Conservation (phyloP, 2,888 invertebrate species). For the Coenonympha arcania region DNA sequence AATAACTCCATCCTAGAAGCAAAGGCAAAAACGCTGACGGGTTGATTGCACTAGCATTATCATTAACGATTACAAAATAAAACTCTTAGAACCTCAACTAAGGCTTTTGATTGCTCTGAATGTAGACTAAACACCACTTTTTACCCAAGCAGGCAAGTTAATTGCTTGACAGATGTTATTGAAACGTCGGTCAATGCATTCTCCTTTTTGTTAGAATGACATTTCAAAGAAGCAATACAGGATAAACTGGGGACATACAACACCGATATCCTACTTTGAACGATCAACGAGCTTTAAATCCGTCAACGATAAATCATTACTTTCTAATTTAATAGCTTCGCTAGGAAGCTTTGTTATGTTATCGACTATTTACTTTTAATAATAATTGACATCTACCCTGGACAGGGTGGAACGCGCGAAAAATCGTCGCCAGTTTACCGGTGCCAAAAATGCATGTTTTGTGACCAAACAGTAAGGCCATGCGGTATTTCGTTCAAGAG, state of each 20-base stretch:
- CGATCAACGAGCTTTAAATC: neutral
- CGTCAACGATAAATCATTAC: neutral
- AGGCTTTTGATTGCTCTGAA: conserved; percentile 40
- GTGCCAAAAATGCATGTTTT: too few relatives aligned
- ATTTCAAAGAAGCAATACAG: conserved; percentile 8
- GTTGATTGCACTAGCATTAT: conserved; percentile 5
- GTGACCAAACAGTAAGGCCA: too few relatives aligned
- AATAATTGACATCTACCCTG: too few relatives aligned
- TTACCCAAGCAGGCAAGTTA: conserved; percentile 36
- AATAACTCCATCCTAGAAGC: conserved; percentile 9
- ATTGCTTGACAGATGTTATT: conserved; percentile 34
- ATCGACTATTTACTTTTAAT: too few relatives aligned
- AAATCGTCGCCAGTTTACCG: too few relatives aligned
- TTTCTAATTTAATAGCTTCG: too few relatives aligned
- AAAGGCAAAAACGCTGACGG: conserved; percentile 4
- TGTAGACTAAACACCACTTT: conserved; percentile 36
- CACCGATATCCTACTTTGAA: neutral
- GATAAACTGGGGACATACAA: neutral
- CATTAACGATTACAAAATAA: conserved; percentile 10
- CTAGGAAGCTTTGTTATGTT: too few relatives aligned
- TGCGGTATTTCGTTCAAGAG: too few relatives aligned
- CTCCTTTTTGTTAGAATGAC: conserved; percentile 10
- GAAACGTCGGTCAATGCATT: conserved; percentile 13
- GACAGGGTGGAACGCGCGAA: too few relatives aligned
- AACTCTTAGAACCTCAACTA: conserved; percentile 23